Conservation (phyloP, 2,113 vertebrate species). For the Marmota flaviventris region DNA sequence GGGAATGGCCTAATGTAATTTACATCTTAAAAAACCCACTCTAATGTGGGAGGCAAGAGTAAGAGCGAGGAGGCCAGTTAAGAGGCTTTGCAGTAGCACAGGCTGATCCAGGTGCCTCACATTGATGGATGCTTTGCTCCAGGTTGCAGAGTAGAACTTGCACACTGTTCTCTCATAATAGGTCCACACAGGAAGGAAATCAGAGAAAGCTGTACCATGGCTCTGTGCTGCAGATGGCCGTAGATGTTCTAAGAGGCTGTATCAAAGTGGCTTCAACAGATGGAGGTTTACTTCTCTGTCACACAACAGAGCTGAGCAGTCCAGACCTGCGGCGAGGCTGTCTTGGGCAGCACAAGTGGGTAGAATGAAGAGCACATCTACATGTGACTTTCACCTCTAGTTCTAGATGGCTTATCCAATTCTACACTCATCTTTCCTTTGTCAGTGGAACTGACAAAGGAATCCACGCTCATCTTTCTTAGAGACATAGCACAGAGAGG, state of each 20-base stretch:
- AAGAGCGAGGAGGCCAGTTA: neutral
- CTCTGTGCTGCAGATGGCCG: neutral
- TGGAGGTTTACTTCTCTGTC: neutral
- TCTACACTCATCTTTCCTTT: neutral
- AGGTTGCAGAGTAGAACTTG: neutral
- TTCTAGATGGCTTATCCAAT: neutral
- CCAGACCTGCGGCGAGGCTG: neutral
- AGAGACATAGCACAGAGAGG: neutral
- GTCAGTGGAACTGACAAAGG: neutral
- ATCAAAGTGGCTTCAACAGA: neutral
- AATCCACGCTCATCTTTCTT: neutral
- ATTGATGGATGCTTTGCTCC: neutral
- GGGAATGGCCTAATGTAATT: neutral
- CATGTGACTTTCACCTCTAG: neutral
- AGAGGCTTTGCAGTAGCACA: neutral
- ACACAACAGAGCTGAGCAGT: neutral
- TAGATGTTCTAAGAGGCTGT: neutral
- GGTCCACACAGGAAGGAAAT: neutral
- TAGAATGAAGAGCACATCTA: neutral
- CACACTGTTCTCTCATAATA: neutral
- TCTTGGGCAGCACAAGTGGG: neutral
- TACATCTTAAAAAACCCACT: neutral
- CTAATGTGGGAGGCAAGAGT: neutral
- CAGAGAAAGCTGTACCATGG: neutral
- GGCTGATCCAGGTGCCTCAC: neutral